A percentile compares a stretch with the other conserved stretches of the same genome.
Conservation (phyloP, 2,888 invertebrate genomes). For the Geotrupes spiniger region DNA sequence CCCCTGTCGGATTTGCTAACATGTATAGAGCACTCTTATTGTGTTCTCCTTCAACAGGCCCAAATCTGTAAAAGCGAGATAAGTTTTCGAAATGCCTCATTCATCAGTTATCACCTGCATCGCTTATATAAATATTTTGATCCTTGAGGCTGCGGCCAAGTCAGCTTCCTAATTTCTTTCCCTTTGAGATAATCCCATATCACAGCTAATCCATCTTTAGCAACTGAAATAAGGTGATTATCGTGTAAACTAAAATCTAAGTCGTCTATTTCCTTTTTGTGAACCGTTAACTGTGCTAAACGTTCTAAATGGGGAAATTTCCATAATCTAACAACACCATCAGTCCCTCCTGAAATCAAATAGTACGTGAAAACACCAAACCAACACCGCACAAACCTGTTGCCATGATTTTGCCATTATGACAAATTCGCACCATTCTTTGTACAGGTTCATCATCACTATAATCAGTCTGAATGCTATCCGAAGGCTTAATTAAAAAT, state of each 20-base stretch:
- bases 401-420: constrained; percentile 75
- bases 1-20: constrained; percentile 74
- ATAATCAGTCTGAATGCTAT: constrained; percentile 85
- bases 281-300: constrained; percentile 69
- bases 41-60: constrained; percentile 66
- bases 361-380: not conserved
- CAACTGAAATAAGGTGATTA: constrained; percentile 74
- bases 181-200: constrained; percentile 74
- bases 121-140: constrained; percentile 80
- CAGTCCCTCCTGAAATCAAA: constrained; percentile 65
- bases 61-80: constrained; percentile 56
- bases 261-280: constrained; percentile 91
- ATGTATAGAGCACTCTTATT: constrained; percentile 69
- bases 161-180: constrained; percentile 65
- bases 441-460: constrained; percentile 76
- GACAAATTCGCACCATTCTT: constrained; percentile 71
- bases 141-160: constrained; percentile 73
- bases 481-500: constrained; percentile 72
- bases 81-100: not conserved
- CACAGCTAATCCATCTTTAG: constrained; percentile 80
- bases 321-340: constrained; percentile 86
- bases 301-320: constrained; percentile 77
- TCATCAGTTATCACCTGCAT: constrained; percentile 59
- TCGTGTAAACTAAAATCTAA: constrained; percentile 85
- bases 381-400: constrained; percentile 56